A percentile compares a stretch with the other conserved stretches of the same genome.
These are phyloP conservation scores for Colossoma macropomum DNA, from an alignment of 2,113 vertebrate genomes.

Conservation along the genomic window DNA sequence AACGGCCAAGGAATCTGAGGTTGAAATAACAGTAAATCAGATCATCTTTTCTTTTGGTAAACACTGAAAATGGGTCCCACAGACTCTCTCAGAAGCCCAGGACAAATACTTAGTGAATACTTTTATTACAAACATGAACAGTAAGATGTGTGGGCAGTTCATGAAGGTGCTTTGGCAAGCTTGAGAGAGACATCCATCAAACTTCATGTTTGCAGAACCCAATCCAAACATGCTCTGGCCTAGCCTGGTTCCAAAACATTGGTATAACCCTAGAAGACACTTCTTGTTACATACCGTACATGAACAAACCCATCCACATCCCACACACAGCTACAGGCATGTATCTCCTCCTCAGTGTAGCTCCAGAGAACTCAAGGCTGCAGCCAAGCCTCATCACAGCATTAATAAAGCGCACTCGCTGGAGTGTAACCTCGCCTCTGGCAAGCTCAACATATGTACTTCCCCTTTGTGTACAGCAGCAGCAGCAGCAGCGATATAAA, in stretches of 20 bases:
- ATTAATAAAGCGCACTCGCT: constrained; percentile 45
- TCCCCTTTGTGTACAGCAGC: constrained; percentile 41
- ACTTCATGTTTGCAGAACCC: not conserved
- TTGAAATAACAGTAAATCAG: too few relatives aligned
- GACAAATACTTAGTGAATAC: too few relatives aligned
- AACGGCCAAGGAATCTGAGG: too few relatives aligned
- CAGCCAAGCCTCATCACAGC: constrained; percentile 18
- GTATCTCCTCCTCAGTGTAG: not conserved
- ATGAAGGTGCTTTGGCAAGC: not conserved
- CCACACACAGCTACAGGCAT: not conserved
- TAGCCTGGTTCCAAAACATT: not conserved
- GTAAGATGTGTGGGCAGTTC: not conserved
- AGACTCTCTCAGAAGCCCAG: not conserved
- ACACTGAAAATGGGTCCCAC: too few relatives aligned
- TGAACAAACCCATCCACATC: not conserved
- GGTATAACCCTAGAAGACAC: not conserved
- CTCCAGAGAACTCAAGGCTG: not conserved
- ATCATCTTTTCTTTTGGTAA: too few relatives aligned
- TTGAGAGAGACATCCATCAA: not conserved
- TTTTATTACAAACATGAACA: not conserved
- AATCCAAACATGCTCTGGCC: not conserved
- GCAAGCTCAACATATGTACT: constrained; percentile 48
- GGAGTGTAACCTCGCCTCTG: constrained; percentile 41
- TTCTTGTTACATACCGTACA: not conserved
- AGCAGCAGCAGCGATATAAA: constrained; percentile 49